Percentiles rank a stretch among this genome's conserved stretches.
phyloP scores from a whole-genome alignment of 2,113 vertebrate species.

The Lucifuga dentata region DNA sequence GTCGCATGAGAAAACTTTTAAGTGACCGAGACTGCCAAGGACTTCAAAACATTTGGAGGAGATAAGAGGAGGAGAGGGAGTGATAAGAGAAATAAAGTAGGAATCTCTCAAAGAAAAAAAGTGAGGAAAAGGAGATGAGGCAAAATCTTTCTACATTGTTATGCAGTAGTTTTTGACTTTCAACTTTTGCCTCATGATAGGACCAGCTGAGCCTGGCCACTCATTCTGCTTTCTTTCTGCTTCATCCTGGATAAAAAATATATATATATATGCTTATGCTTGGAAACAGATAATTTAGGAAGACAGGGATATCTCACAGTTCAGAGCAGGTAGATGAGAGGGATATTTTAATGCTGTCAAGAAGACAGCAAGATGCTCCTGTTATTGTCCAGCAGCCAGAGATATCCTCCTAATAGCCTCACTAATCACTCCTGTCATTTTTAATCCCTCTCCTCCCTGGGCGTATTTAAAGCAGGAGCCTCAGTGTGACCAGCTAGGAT shows the following conservation, averaged over 20 bases:
- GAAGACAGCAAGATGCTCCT: conserved; percentile 35
- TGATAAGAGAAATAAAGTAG: not conserved
- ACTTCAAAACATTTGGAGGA: conserved; percentile 32
- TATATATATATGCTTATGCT: too few species aligned
- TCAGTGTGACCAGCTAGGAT: conserved; percentile 70
- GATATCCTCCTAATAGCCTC: conserved; percentile 67
- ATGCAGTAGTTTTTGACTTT: conserved; percentile 21
- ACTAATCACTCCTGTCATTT: conserved; percentile 80
- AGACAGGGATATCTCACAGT: not conserved
- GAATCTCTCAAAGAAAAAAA: not conserved
- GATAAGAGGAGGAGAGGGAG: conserved; percentile 11
- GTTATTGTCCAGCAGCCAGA: conserved; percentile 57
- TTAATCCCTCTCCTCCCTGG: conserved; percentile 74
- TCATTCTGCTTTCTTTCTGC: not conserved
- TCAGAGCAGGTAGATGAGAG: not conserved
- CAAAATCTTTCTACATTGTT: conserved; percentile 29
- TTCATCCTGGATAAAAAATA: too few species aligned
- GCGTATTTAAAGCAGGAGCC: conserved; percentile 77
- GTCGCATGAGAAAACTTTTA: conserved; percentile 11
- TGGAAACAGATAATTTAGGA: not conserved
- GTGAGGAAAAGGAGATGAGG: not conserved
- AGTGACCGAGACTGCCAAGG: conserved; percentile 15
- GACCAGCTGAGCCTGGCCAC: not conserved
- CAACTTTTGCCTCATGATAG: conserved; percentile 2
- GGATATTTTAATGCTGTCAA: conserved; percentile 33